Evolutionary conservation across 2,888 invertebrate genomes (phyloP).

Genomic region (Trisateles emortualis): DNA sequence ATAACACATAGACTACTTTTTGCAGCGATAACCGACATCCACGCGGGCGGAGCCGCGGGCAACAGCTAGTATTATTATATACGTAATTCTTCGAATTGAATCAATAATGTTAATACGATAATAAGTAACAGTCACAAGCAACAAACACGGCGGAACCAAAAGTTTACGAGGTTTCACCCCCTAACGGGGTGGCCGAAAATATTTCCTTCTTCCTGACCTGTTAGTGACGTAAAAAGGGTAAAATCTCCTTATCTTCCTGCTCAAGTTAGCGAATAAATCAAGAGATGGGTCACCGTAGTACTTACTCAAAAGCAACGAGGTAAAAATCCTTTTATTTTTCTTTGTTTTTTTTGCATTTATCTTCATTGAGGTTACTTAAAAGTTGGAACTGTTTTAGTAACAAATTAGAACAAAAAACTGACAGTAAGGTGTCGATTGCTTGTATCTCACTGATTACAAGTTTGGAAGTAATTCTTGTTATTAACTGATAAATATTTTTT

Average conservation of each 20-base stretch:
- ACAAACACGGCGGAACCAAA: background rate
- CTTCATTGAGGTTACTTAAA: background rate
- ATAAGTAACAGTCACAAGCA: background rate
- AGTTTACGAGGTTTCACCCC: background rate
- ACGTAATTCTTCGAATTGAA: background rate
- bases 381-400: background rate
- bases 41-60: too few species aligned
- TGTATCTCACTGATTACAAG: too few species aligned
- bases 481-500: too few species aligned
- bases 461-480: background rate
- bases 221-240: slow-evolving; percentile 36
- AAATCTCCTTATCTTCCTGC: slow-evolving; percentile 30
- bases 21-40: too few species aligned
- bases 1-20: too few species aligned
- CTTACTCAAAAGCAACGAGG: slow-evolving; percentile 2
- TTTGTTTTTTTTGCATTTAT: background rate
- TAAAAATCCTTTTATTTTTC: background rate
- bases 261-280: slow-evolving; percentile 39
- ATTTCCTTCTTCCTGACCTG: slow-evolving; percentile 21
- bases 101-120: background rate
- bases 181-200: background rate
- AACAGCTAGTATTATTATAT: too few species aligned
- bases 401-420: background rate
- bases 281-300: slow-evolving; percentile 20
- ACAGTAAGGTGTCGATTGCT: too few species aligned